These are phyloP conservation scores for Megaceryle alcyon DNA, from an alignment of 2,797 vertebrate genomes.

Conservation along the genomic window DNA sequence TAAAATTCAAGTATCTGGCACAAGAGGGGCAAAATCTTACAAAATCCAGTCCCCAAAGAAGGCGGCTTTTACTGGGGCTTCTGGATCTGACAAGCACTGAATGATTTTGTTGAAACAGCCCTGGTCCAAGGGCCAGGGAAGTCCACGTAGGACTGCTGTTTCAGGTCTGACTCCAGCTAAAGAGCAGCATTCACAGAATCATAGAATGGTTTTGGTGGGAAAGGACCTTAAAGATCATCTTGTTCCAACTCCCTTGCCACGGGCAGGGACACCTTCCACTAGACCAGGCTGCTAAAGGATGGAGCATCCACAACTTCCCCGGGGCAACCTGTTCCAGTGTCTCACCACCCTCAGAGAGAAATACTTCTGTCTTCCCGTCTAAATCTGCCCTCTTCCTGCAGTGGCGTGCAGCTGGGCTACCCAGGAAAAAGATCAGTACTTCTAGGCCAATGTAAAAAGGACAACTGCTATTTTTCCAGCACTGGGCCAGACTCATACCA, in stretches of 20 bases:
- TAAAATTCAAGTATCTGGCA: neutral
- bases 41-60: accelerated
- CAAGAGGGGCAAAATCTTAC: neutral
- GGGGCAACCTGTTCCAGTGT: too few species aligned
- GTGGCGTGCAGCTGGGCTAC: neutral
- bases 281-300: too few species aligned
- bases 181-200: neutral
- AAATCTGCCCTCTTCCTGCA: neutral
- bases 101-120: neutral
- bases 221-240: too few species aligned
- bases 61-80: neutral
- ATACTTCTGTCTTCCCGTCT: too few species aligned
- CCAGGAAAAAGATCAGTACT: neutral
- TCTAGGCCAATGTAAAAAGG: neutral
- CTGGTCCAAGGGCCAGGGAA: neutral
- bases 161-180: neutral
- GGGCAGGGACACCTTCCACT: too few species aligned
- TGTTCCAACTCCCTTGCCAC: too few species aligned
- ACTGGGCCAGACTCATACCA: neutral
- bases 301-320: too few species aligned
- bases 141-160: neutral
- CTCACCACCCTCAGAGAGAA: too few species aligned
- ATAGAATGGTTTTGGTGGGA: too few species aligned
- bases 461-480: neutral
- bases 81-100: neutral